Percentiles rank a stretch among this genome's conserved stretches.
Conservation (phyloP, 2,888 invertebrate genomes). For the Zhengitettix transpicula region DNA sequence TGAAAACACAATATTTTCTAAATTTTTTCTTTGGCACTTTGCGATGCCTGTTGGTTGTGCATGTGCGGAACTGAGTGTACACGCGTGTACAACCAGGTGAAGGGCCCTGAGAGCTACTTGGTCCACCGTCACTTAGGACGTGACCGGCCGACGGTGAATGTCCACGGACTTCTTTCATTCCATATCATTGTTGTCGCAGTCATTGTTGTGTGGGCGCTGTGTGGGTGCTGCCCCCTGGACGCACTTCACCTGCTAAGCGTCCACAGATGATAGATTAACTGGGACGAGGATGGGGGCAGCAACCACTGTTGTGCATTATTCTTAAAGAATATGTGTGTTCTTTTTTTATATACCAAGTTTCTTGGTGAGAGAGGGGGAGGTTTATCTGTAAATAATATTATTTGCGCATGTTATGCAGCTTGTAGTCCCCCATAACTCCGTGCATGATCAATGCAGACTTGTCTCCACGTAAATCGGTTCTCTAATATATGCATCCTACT, state of each 20-base stretch:
- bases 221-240: neutral
- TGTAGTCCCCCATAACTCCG: too few species aligned
- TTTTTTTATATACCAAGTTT: too few species aligned
- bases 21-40: constrained; percentile 1
- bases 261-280: neutral
- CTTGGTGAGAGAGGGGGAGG: too few species aligned
- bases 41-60: neutral
- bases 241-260: neutral
- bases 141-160: constrained; percentile 22
- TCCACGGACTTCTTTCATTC: constrained; percentile 1
- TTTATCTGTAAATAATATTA: too few species aligned
- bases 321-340: too few species aligned
- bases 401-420: too few species aligned
- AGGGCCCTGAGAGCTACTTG: constrained; percentile 27
- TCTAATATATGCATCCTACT: too few species aligned
- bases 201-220: constrained; percentile 5
- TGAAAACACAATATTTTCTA: neutral
- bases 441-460: too few species aligned
- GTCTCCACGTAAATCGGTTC: too few species aligned
- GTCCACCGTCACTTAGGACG: constrained; percentile 26
- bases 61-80: constrained; percentile 13
- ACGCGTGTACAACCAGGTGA: constrained; percentile 14
- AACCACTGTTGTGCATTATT: too few species aligned
- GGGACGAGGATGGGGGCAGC: too few species aligned
- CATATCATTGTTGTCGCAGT: constrained; percentile 7